Percentiles rank a stretch among this genome's conserved stretches.
Evolutionary conservation across 2,797 vertebrate genomes (phyloP).

Genomic region (Sibirionetta formosa): DNA sequence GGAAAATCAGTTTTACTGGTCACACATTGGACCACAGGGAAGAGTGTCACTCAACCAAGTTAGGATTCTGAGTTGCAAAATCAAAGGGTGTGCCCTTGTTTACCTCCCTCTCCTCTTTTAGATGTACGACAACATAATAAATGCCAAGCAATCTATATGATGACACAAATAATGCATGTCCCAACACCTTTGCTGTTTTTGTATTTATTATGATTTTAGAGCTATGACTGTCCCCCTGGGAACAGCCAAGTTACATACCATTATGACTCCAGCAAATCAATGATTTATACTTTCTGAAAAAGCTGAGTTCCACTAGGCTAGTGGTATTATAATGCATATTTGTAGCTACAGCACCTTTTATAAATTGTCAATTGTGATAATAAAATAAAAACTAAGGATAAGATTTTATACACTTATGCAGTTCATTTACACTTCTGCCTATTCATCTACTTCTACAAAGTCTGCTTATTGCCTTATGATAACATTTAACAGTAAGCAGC

Average conservation of each 20-base stretch:
- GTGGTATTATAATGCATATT: not conserved
- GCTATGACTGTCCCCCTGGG: fast-evolving
- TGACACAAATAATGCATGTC: not conserved
- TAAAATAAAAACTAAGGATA: constrained; percentile 17
- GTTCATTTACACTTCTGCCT: not conserved
- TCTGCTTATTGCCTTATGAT: not conserved
- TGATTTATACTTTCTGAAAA: not conserved
- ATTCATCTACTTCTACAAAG: not conserved
- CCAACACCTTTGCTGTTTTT: not conserved
- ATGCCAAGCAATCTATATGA: not conserved
- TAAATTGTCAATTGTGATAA: not conserved
- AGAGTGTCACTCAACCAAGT: not conserved
- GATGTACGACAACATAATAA: not conserved
- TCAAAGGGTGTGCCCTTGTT: not conserved
- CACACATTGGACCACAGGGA: not conserved
- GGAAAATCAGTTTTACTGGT: not conserved
- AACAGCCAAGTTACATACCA: not conserved
- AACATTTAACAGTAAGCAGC: not conserved
- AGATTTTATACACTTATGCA: not conserved
- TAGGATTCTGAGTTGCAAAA: not conserved
- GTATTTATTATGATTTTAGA: not conserved
- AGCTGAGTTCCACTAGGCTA: not conserved
- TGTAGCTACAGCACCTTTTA: not conserved
- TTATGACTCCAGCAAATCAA: not conserved
- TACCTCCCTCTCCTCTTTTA: not conserved